Conservation (phyloP, 92 coral and sea anemone genomes). For the Actinostola sp. region DNA sequence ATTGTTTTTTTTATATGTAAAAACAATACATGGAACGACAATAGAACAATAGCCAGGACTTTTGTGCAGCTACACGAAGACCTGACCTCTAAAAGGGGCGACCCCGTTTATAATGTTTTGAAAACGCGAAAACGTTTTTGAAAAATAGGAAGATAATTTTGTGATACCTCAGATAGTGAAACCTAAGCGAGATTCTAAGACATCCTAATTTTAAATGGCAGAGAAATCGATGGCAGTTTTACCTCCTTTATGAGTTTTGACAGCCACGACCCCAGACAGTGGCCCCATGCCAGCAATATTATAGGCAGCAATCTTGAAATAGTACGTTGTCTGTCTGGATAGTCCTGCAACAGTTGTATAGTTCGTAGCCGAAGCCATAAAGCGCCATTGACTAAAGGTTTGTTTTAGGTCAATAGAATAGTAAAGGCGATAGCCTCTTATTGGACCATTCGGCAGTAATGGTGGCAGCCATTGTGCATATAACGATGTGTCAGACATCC, state of each 20-base stretch:
- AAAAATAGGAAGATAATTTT: no score
- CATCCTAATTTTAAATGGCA: no score
- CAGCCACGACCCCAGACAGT: constrained; percentile 65
- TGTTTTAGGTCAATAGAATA: constrained; percentile 61
- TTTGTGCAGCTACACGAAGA: no score
- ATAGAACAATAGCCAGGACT: no score
- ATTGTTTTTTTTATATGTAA: no score
- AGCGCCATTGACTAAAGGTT: constrained; percentile 61
- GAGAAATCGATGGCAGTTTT: background rate
- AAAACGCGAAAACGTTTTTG: no score
- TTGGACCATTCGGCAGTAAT: constrained; percentile 68
- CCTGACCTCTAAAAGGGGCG: no score
- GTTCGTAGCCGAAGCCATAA: constrained; percentile 50
- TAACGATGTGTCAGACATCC: constrained; percentile 72
- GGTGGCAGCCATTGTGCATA: constrained; percentile 91
- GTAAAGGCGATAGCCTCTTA: constrained; percentile 71
- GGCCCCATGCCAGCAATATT: constrained; percentile 81
- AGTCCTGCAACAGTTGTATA: constrained; percentile 53
- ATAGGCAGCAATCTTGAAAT: constrained; percentile 60
- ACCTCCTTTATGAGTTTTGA: constrained; percentile 92
- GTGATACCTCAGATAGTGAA: no score
- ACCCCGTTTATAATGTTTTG: no score
- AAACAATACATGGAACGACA: no score
- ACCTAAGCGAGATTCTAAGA: no score
- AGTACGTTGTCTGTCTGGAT: constrained; percentile 65